Base-by-base conservation (phyloP, 2,888 invertebrate species). In the Caenorhabditis becei region DNA sequence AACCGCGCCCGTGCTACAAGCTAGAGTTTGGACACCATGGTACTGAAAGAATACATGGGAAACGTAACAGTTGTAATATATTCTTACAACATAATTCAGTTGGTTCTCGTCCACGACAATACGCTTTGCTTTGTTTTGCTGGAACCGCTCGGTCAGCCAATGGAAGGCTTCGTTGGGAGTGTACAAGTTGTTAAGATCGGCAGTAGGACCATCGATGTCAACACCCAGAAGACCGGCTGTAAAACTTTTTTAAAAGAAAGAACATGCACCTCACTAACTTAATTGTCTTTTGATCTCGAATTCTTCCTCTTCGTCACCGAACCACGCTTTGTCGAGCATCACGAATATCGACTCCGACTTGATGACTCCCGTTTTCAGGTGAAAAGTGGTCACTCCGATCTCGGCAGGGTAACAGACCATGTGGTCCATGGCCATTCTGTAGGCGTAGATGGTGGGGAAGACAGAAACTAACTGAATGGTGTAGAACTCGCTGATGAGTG, bases 391-490 rank as follows among this genome's bases (percentile, higher is more conserved):
- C 7, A 71, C 32, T 1, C 59, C 18, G 8, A 78, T 47, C 24
- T 78, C 78, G 10, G 70, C 78, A 0, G 78, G 78, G 32, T 59
- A 71, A 11, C 41, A 24, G 11, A 7, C 10, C 14, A 71, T 11
- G 14, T 63, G 14, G n/a, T 54, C 32, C 2, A 69, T 24, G 5
- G 7, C 11, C 0, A 0, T 0, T n/a, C 63, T 58, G 54, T 59
- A 63, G 11, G 28, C 0, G 44, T 47, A 59, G 14, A 24, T 7
- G 14, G 66, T n/a, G 0, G 78, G 78, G n/a, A 69, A 58, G 8
- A 77, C 41, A 0, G 70, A 54, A 2, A 77, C 59, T 0, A 77
- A n/a, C 7, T 70, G 62, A 8, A 62, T 11, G 1, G 5, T 51
- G 61, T 37, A 53, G 5, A 20, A 10, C 23, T 4, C 3, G 8